Evolutionary conservation across 2,113 vertebrate species (phyloP), one percentile per base, ranked within the genome.

Genomic region (Antennarius striatus): DNA sequence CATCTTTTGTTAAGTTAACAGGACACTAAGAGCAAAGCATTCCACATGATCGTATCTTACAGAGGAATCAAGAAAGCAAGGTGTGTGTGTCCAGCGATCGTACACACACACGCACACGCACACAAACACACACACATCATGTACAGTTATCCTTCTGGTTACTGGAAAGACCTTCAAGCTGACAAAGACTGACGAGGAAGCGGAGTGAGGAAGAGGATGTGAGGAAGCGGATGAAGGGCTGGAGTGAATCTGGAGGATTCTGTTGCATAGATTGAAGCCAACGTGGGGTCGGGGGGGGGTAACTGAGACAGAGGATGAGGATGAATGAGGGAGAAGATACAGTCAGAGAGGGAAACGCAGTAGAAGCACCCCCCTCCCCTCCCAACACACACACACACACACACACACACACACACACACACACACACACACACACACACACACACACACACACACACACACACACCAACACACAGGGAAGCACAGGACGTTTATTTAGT

Each of bases 231-330:
- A 83, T 66, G 64, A 85, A 68, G 30, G 54, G 30, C 63, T 30
- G 77, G 80, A 81, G 73, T 81, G 66, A 49, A 85, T 84, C 81
- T 72, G 74, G 74, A 89, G 60, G 79, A 87, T 82, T 91, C 87
- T 91, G 91, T 93, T 93, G 91, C 92, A 93, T 93, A 93, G 91
- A 89, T 92, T 70, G 81, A 93, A 91, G 91, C 90, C 90, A 93
- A 91, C 90, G 14, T 7, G 4, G 86, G 81, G 82, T 81, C 90
- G 15, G 45, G 14, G 85, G 80, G 82, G 83, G 63, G 68, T 66
- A 79, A 70, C 28, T 73, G 56, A 70, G 56, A 68, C 68, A 84
- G 56, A 58, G 55, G 77, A 73, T 72, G 83, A 65, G 59, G 13
- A 71, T 17, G 65, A 55, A 42, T 6, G 14, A 52, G 39, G 47